A percentile compares a stretch with the other conserved stretches of the same genome.
These are phyloP conservation scores for Macquaria ambigua DNA, from an alignment of 2,113 vertebrate species.

Conservation along the genomic window DNA sequence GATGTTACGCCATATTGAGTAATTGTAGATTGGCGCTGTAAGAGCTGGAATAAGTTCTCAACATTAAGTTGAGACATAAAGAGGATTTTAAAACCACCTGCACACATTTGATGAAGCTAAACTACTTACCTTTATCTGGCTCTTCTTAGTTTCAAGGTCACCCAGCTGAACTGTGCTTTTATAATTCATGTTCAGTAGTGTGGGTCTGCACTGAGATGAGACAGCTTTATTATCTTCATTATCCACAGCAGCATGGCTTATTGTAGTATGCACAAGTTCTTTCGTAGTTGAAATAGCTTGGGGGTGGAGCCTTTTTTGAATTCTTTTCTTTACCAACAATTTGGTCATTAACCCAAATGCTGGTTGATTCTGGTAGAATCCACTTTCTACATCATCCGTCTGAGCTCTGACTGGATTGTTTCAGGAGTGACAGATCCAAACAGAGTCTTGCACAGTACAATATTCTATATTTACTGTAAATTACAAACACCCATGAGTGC, in stretches of 20 bases:
- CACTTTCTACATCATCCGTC: background rate
- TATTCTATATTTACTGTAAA: constrained; percentile 1
- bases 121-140: background rate
- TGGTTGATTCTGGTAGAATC: background rate
- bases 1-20: background rate
- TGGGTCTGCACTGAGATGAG: background rate
- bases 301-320: background rate
- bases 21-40: background rate
- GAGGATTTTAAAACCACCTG: background rate
- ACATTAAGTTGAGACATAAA: background rate
- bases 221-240: background rate
- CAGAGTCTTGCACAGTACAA: background rate
- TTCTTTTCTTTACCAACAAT: constrained; percentile 4
- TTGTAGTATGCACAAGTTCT: background rate
- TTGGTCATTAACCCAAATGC: background rate
- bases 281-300: background rate
- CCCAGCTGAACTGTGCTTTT: background rate
- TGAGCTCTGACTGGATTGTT: background rate
- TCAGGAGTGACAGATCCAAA: background rate
- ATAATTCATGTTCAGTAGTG: background rate
- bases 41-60: background rate
- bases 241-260: background rate
- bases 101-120: background rate
- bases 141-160: background rate
- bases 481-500: background rate